Conservation (phyloP, 2,797 vertebrate species). For the Chromis chromis region DNA sequence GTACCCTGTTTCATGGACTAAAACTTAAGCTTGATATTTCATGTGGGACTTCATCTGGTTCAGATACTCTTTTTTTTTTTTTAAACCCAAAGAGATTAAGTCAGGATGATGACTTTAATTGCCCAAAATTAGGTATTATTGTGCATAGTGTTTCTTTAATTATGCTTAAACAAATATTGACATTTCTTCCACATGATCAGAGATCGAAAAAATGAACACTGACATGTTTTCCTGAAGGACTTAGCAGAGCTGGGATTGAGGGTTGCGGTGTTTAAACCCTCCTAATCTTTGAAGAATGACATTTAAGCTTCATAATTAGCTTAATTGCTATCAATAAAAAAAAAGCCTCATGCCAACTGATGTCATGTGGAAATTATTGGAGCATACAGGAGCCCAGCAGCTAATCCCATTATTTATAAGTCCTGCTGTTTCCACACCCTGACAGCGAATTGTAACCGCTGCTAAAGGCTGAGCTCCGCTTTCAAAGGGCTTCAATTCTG, state of each 20-base stretch:
- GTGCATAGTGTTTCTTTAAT: background rate
- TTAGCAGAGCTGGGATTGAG: slow-evolving; percentile 15
- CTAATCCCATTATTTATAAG: slow-evolving; percentile 30
- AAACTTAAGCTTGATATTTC: background rate
- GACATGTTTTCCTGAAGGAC: slow-evolving; percentile 30
- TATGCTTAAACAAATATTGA: background rate
- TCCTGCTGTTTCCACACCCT: slow-evolving; percentile 18
- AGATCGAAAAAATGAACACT: slow-evolving; percentile 3
- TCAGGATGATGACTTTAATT: background rate
- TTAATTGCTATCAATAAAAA: slow-evolving; percentile 39
- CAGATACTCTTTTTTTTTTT: too few species aligned
- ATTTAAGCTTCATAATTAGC: slow-evolving; percentile 36
- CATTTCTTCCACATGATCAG: background rate
- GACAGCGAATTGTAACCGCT: background rate
- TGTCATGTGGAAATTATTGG: slow-evolving; percentile 42
- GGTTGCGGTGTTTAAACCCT: slow-evolving; percentile 15
- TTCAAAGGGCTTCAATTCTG: slow-evolving; percentile 16
- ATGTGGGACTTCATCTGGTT: too few species aligned
- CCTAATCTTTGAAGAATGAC: slow-evolving; percentile 33
- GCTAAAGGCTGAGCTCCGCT: slow-evolving; percentile 1
- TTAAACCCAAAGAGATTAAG: background rate
- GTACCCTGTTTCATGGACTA: background rate
- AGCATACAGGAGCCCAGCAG: slow-evolving; percentile 29
- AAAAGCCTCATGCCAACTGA: slow-evolving; percentile 13
- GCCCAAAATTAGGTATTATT: background rate